Evolutionary conservation across 2,888 invertebrate species (phyloP).

Genomic region (Drosophila dives): DNA sequence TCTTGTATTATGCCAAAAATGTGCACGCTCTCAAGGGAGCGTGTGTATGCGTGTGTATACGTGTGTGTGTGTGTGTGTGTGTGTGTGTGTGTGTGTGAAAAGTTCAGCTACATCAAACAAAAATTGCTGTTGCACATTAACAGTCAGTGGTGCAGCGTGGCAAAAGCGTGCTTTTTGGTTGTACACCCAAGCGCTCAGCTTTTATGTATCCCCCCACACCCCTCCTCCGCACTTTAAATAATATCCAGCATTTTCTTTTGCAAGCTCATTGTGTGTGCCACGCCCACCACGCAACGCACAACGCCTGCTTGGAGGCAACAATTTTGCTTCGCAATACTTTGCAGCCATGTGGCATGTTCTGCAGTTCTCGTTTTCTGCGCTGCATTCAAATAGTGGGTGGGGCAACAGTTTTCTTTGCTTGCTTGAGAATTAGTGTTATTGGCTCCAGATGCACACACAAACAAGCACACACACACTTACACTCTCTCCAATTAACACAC

Average conservation of each 20-base stretch:
- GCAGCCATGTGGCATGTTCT: constrained; percentile 63
- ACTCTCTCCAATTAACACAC: constrained; percentile 5
- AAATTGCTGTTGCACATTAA: constrained; percentile 37
- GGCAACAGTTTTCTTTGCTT: constrained; percentile 23
- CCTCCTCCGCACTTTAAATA: constrained; percentile 53
- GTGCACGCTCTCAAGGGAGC: constrained; percentile 34
- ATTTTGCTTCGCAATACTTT: constrained; percentile 55
- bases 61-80: constrained; percentile 12
- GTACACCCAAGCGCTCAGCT: constrained; percentile 68
- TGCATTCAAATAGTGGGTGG: constrained; percentile 13
- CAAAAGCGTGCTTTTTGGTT: constrained; percentile 9
- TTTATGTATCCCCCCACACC: constrained; percentile 50
- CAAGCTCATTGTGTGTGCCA: constrained; percentile 32
- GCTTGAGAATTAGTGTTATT: constrained; percentile 61
- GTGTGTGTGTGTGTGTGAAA: background rate
- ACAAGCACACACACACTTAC: constrained; percentile 4
- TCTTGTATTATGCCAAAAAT: constrained; percentile 79
- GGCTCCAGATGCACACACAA: constrained; percentile 42
- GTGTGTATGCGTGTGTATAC: constrained; percentile 5
- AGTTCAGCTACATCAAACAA: constrained; percentile 6
- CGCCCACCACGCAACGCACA: constrained; percentile 33
- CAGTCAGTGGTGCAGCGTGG: constrained; percentile 31
- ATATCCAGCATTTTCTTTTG: constrained; percentile 63
- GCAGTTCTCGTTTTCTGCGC: constrained; percentile 25
- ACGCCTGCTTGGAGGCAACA: constrained; percentile 1